Evolutionary conservation across 1,140 invertebrate species (phyloP), one percentile per base, ranked within the genome.

Genomic region (Octopus bimaculoides): DNA sequence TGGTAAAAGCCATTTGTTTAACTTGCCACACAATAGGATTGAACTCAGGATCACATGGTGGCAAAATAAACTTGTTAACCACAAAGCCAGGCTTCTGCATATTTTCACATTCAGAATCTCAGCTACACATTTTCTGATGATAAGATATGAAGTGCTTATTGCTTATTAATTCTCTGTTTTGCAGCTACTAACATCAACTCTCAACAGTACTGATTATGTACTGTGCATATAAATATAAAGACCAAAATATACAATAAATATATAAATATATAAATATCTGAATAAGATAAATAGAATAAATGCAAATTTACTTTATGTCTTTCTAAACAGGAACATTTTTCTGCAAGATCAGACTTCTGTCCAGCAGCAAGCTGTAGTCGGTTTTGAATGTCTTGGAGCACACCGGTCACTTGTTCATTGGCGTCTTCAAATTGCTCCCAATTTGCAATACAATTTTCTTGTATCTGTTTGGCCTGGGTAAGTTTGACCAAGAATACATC

Each of bases 321-420:
- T 91, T 97, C 95, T n/a, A 98, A 88, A 91, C 96, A 84, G 4
- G 95, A 94, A 81, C 95, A 94, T 89, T 97, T 98, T 85, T 98
- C 96, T 77, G 95, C 95, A 12, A 97, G 90, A 88, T 98, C 96
- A 83, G 95, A 95, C 78, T 88, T 87, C n/a, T 82, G 80, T 54
- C 85, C 87, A 52, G 85, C 81, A 71, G 87, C 85, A 79, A 93
- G 92, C 71, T 94, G 92, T 75, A 97, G 94, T 10, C 95, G 93
- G 83, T 95, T 93, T 88, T 95, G 95, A 53, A 96, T 95, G 83
- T 96, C 94, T 82, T 96, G 94, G 79, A 98, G 96, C 97, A 97
- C 98, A 75, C 92, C 92, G 80, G 93, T 92, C 41, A 95, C 94
- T 85, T 96, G 95, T 5, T 92, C 91, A 81, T 95, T 92, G 88